Conservation (phyloP, 30 jellyfish, hydroid and myxozoan genomes). For the Turritopsis dohrnii region DNA sequence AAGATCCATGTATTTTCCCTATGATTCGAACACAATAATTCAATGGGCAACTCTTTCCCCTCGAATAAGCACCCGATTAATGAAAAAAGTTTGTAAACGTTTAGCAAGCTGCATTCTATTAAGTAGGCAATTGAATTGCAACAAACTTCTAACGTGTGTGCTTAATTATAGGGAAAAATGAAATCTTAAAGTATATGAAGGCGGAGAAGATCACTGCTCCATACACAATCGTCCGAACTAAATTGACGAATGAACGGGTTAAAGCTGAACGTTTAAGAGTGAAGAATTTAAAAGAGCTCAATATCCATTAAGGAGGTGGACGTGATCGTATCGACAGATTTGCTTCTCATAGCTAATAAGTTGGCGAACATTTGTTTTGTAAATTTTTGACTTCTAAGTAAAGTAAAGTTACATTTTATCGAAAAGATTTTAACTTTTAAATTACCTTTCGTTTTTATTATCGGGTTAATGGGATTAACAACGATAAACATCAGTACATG, state of each 20-base stretch:
- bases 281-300: conserved; percentile 7
- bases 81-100: neutral
- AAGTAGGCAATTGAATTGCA: neutral
- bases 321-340: neutral
- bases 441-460: neutral
- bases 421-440: neutral
- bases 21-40: neutral
- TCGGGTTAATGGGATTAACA: too few relatives aligned
- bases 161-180: neutral
- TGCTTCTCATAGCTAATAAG: neutral
- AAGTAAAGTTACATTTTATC: neutral
- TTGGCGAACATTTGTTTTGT: neutral
- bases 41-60: neutral
- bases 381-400: neutral
- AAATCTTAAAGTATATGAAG: conserved; percentile 1
- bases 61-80: neutral
- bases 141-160: neutral
- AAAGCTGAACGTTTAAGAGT: neutral
- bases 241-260: conserved; percentile 7
- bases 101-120: neutral
- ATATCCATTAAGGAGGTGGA: neutral
- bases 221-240: conserved; percentile 8
- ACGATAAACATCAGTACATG: too few relatives aligned
- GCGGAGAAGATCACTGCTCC: neutral
- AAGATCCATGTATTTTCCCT: neutral